These are phyloP conservation scores for Copidosoma aretas DNA, from an alignment of 2,888 invertebrate species.

Conservation along the genomic window DNA sequence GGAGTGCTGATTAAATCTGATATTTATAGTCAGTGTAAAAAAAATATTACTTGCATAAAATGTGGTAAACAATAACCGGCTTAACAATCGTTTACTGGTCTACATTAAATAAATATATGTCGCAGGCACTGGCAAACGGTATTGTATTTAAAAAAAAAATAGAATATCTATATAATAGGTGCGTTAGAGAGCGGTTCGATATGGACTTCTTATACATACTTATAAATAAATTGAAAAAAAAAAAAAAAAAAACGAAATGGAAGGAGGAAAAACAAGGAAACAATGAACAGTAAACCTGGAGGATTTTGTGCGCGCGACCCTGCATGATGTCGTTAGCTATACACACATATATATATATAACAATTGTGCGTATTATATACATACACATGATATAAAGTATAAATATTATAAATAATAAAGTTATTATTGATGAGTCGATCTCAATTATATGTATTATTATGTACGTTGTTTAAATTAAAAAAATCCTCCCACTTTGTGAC, in stretches of 20 bases:
- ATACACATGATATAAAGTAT: conserved; percentile 44
- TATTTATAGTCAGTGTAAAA: conserved; percentile 28
- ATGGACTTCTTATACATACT: conserved; percentile 10
- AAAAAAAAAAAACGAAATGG: conserved; percentile 5
- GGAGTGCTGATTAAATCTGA: conserved; percentile 24
- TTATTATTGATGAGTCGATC: conserved; percentile 44
- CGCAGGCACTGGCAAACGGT: conserved; percentile 32
- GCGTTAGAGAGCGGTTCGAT: background rate
- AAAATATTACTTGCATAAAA: conserved; percentile 13
- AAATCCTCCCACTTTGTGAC: conserved; percentile 4
- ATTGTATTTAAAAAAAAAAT: conserved; percentile 34
- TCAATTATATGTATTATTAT: background rate
- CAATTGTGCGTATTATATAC: conserved; percentile 48
- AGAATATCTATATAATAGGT: conserved; percentile 9
- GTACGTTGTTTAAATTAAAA: background rate
- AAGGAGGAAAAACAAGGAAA: conserved; percentile 15
- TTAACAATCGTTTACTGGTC: conserved; percentile 17
- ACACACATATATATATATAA: conserved; percentile 43
- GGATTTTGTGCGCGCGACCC: conserved; percentile 52
- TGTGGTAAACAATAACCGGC: conserved; percentile 8
- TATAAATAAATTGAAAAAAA: conserved; percentile 9
- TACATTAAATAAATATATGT: conserved; percentile 28
- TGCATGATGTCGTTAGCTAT: conserved; percentile 49
- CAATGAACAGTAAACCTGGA: conserved; percentile 42
- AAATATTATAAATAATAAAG: conserved; percentile 51